Conservation (phyloP, 2,113 vertebrate genomes). For the Myrmecophaga tridactyla region DNA sequence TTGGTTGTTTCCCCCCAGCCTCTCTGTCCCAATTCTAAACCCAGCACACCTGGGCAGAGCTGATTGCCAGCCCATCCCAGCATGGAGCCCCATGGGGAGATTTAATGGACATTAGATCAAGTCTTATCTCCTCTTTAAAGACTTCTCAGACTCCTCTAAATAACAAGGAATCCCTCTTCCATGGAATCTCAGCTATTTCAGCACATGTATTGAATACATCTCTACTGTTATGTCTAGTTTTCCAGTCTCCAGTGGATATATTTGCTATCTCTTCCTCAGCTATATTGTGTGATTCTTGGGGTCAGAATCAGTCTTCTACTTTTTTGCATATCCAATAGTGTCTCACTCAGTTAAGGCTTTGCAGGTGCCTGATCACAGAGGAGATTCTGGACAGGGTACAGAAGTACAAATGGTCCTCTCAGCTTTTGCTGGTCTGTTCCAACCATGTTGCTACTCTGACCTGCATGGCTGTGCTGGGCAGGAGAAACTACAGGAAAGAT, state of each 20-base stretch:
- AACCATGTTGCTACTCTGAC: background rate
- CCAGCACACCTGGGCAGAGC: background rate
- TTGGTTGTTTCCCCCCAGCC: background rate
- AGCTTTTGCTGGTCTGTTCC: background rate
- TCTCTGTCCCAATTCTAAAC: background rate
- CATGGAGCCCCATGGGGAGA: background rate
- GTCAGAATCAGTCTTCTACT: background rate
- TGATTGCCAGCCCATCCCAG: background rate
- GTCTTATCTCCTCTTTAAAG: background rate
- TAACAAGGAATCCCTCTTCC: background rate
- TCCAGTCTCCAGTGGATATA: background rate
- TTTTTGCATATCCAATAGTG: background rate
- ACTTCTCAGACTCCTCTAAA: background rate
- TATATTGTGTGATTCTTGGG: background rate
- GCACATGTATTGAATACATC: background rate
- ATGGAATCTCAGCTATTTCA: background rate
- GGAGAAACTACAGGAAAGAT: background rate
- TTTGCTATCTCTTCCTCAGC: background rate
- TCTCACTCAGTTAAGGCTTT: background rate
- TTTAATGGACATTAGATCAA: background rate
- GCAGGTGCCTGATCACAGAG: background rate
- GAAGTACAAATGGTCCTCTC: background rate
- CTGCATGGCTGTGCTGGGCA: background rate
- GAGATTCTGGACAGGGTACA: background rate
- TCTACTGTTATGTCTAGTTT: background rate